phyloP scores from a whole-genome alignment of 1,140 invertebrate genomes.

The Hermetia illucens region DNA sequence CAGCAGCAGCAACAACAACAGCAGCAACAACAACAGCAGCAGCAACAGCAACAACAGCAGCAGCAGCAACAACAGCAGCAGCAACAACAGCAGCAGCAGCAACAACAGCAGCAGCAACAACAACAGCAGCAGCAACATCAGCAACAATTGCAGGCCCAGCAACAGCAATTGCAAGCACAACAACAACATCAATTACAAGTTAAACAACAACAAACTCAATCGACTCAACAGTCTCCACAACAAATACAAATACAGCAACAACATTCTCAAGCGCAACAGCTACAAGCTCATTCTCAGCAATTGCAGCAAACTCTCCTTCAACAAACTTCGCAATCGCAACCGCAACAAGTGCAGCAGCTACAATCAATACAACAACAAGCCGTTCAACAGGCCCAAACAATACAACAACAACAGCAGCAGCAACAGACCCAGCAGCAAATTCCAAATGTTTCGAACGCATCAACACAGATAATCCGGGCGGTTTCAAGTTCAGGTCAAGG shows the following conservation, averaged over 20 bases:
- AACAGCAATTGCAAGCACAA: slow-evolving; percentile 9
- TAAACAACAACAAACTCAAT: background rate
- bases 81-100: slow-evolving; percentile 5
- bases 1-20: slow-evolving; percentile 1
- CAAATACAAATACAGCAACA: slow-evolving; percentile 6
- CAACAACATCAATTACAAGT: slow-evolving; percentile 6
- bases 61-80: slow-evolving; percentile 7
- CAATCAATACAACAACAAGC: slow-evolving; percentile 9
- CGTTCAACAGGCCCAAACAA: slow-evolving; percentile 2
- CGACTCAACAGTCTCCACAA: background rate
- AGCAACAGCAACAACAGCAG: background rate
- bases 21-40: background rate
- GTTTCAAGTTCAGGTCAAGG: background rate
- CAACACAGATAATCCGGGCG: background rate
- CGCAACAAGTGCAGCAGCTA: slow-evolving; percentile 9
- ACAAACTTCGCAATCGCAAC: slow-evolving; percentile 7
- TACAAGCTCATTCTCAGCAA: slow-evolving; percentile 6
- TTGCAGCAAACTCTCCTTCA: slow-evolving; percentile 4
- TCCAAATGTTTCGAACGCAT: background rate
- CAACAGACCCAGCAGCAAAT: slow-evolving; percentile 9
- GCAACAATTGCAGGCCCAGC: slow-evolving; percentile 7
- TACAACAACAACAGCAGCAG: slow-evolving; percentile 13
- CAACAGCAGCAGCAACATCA: slow-evolving; percentile 5
- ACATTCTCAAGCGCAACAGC: slow-evolving; percentile 2
- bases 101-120: slow-evolving; percentile 7